These are phyloP conservation scores for Pycnonotus jocosus DNA, from an alignment of 2,113 vertebrate genomes.

Conservation along the genomic window DNA sequence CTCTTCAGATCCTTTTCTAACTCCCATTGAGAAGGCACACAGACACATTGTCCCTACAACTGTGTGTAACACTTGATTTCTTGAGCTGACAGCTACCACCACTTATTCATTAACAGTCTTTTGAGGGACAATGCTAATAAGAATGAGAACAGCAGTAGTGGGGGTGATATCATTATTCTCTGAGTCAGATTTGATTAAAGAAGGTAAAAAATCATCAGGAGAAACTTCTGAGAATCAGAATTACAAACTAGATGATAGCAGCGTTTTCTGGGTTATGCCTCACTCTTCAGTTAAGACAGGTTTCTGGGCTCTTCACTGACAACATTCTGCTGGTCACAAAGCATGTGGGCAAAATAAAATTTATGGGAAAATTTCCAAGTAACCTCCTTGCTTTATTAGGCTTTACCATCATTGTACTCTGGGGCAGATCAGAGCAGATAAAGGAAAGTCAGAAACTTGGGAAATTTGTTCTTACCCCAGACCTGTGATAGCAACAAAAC, in stretches of 20 bases:
- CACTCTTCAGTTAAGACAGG: neutral
- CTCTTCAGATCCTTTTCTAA: neutral
- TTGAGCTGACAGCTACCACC: neutral
- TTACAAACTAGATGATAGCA: neutral
- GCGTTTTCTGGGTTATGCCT: neutral
- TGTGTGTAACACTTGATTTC: neutral
- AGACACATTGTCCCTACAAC: neutral
- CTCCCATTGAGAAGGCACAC: neutral
- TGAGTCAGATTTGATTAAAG: conserved; percentile 38
- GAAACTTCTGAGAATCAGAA: neutral
- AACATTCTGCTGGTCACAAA: neutral
- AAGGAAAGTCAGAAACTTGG: neutral
- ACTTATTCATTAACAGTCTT: neutral
- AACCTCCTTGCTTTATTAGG: neutral
- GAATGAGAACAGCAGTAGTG: neutral
- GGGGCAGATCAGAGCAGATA: neutral
- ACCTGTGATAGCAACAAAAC: neutral
- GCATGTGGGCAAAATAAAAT: neutral
- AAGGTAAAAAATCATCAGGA: conserved; percentile 7
- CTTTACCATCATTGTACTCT: neutral
- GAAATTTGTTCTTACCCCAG: neutral
- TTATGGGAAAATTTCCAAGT: neutral
- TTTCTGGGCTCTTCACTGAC: neutral
- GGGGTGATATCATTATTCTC: neutral
- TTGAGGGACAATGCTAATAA: neutral